These are phyloP conservation scores for Macaria liturata DNA, from an alignment of 2,888 invertebrate genomes.

Conservation along the genomic window DNA sequence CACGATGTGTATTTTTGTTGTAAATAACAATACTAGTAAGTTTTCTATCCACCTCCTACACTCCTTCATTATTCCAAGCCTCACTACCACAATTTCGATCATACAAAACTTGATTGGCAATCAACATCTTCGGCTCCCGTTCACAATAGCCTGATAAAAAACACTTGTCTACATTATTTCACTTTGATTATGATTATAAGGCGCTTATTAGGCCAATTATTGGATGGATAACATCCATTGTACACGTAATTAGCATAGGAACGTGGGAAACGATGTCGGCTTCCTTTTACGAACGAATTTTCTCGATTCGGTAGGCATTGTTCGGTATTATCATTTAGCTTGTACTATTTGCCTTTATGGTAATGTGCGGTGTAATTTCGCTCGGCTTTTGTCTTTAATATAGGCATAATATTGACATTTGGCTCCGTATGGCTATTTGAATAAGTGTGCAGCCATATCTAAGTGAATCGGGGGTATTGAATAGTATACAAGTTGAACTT, in stretches of 20 bases:
- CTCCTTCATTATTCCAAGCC: not conserved
- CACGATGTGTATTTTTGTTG: too few species aligned
- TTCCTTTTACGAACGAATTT: conserved; percentile 19
- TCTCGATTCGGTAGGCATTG: conserved; percentile 36
- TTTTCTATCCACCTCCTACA: conserved; percentile 18
- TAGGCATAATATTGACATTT: too few species aligned
- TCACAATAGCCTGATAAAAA: conserved; percentile 59
- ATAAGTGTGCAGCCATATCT: too few species aligned
- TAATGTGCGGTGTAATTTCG: conserved; percentile 1
- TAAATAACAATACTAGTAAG: too few species aligned
- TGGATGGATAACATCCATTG: conserved; percentile 63
- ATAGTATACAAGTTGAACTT: too few species aligned
- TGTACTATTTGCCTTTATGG: conserved; percentile 24
- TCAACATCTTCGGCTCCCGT: conserved; percentile 39
- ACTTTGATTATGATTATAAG: conserved; percentile 72
- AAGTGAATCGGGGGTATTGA: too few species aligned
- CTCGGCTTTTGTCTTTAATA: not conserved
- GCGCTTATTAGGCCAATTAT: conserved; percentile 75
- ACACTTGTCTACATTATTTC: conserved; percentile 60
- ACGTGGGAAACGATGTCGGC: conserved; percentile 30
- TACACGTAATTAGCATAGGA: conserved; percentile 40
- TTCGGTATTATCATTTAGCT: conserved; percentile 42
- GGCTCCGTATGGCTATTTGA: too few species aligned
- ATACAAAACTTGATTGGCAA: conserved; percentile 56
- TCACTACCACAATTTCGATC: not conserved